A percentile compares a stretch with the other conserved stretches of the same genome.
Conservation (phyloP, 2,888 invertebrate genomes). For the Drosophila setosimentum region DNA sequence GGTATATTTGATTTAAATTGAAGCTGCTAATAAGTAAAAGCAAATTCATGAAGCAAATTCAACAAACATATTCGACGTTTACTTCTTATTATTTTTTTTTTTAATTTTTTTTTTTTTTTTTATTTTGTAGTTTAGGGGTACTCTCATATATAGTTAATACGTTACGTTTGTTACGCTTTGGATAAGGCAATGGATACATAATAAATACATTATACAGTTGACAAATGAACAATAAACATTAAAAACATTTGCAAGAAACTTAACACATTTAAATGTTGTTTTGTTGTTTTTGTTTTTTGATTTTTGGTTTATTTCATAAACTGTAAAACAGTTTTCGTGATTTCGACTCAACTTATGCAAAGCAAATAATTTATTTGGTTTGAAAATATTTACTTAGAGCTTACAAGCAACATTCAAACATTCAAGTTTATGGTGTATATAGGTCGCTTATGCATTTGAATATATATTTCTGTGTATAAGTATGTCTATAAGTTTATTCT, state of each 20-base stretch:
- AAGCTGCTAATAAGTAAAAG: slow-evolving; percentile 78
- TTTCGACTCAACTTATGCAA: slow-evolving; percentile 17
- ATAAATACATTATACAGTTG: slow-evolving; percentile 36
- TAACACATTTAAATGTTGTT: slow-evolving; percentile 34
- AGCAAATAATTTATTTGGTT: slow-evolving; percentile 1
- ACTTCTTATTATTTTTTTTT: slow-evolving; percentile 20
- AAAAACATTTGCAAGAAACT: slow-evolving; percentile 29
- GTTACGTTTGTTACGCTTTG: slow-evolving; percentile 34
- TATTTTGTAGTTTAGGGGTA: slow-evolving; percentile 15
- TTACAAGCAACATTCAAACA: slow-evolving; percentile 69
- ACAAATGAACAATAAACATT: slow-evolving; percentile 44
- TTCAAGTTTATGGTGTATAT: slow-evolving; percentile 66
- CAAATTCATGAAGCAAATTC: slow-evolving; percentile 67
- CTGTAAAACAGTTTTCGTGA: background rate
- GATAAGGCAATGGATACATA: slow-evolving; percentile 73
- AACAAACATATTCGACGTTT: slow-evolving; percentile 70
- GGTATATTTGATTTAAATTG: slow-evolving; percentile 77
- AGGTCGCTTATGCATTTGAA: slow-evolving; percentile 53
- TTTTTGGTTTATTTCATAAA: slow-evolving; percentile 9
- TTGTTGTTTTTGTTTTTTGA: slow-evolving; percentile 7
- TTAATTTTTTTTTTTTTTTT: slow-evolving; percentile 13
- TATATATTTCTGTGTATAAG: slow-evolving; percentile 34
- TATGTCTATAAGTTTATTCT: slow-evolving; percentile 39
- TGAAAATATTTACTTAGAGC: slow-evolving; percentile 41
- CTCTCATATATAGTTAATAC: slow-evolving; percentile 51